Evolutionary conservation across 2,888 invertebrate species (phyloP), one percentile per base, ranked within the genome.

Genomic region (Chymomyza procnemis): DNA sequence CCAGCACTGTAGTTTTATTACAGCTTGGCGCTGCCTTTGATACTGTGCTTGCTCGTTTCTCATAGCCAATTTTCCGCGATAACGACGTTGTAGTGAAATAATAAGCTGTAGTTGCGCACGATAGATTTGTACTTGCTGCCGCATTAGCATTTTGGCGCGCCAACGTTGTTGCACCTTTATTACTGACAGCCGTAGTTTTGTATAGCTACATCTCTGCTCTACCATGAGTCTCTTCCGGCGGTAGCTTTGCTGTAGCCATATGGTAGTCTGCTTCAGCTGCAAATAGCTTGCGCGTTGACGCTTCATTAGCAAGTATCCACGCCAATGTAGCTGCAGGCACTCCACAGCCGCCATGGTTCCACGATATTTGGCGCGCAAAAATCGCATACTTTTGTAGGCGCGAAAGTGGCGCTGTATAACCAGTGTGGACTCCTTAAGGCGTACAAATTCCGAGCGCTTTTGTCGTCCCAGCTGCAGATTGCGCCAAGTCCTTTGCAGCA

Each of bases 101-200:
- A 87, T 75, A 22, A 88, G 77, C 6, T 74, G 30, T 56, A 85
- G 89, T 2, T 85, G 73, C 8, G 72, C 70, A 4, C 61, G 22
- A 56, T 76, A 87, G 1, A 67, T 14, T 1, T 69, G 65, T 60
- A 88, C 79, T 14, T 88, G 69, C 14, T 55, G 61, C 68, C 76
- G 70, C 72, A 77, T 78, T 2, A 61, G n/a, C 18, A 73, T 57
- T 18, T 73, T 86, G 4, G 90, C 89, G 48, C 90, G 88, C 64
- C 79, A 89, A 41, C 75, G 80, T n/a, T 69, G 80, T 80, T 93
- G 93, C 21, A 93, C 74, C 5, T 69, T 61, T 8, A 89, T 61
- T n/a, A 79, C 79, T 1, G 88, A 76, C 16, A 64, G 66, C 30
- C 69, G 73, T 56, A 78, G 61, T 0, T 62, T 19, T 41, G 67